Evolutionary conservation across 2,113 vertebrate genomes (phyloP), one percentile per base, ranked within the genome.

Genomic region (Sisor rabdophorus): DNA sequence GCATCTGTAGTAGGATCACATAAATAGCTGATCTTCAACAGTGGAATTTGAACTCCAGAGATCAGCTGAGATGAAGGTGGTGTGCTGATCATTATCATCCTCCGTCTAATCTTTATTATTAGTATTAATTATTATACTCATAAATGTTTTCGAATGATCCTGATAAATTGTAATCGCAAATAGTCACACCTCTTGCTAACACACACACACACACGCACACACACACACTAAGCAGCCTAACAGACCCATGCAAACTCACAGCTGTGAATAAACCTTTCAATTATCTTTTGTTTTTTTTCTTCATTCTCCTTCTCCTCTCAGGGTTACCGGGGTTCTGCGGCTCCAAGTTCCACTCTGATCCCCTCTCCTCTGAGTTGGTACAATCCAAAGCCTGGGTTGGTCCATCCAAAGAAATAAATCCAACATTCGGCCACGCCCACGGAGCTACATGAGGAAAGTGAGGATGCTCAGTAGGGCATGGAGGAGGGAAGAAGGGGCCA

Each of bases 391-490:
- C 8, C 48, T 36, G 47, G 26, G 7, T 32, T 28, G 32, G 59
- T 1, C 0, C 47, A 17, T 64, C 60, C 22, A 59, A 61, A 11
- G 77, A 44, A 26, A n/a, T 56, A 28, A 26, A 63, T 28, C 82
- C 77, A 60, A 53, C 55, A 4, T 47, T 13, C 26, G 52, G 26
- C 73, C 80, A 82, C 13, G 47, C 56, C 50, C 78, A 73, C 10
- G 17, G 73, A 30, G n/a, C 71, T 53, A 68, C 30, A 67, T 68
- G 54, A 67, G 69, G 50, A 30, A 48, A 36, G 32, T 55, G 65
- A 60, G 70, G 20, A 28, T 60, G 74, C 59, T 65, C 17, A 54
- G 9, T 24, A 22, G 67, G 52, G 9, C 28, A 58, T 47, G 58
- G 8, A 53, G n/a, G 24, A 15, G 56, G 56, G n/a, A 28, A 52